Percentiles rank a stretch among this genome's conserved stretches.
Evolutionary conservation across 2,797 vertebrate species (phyloP).

Genomic region (Gila robusta): DNA sequence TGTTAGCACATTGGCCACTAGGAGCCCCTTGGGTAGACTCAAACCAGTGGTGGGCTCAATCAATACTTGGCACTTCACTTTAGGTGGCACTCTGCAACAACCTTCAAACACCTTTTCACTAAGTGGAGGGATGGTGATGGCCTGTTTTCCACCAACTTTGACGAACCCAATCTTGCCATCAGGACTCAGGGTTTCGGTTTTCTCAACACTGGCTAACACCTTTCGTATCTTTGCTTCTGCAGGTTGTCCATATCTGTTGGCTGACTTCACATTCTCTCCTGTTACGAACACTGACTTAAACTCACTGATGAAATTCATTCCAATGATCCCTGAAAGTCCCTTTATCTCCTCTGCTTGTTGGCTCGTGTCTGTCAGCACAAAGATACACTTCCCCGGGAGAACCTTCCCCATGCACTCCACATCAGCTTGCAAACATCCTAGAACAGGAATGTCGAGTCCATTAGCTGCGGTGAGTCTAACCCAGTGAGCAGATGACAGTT

Average conservation of each 20-base stretch:
- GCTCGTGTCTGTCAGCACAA: conserved; percentile 28
- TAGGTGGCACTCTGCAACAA: conserved; percentile 11
- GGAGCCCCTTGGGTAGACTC: background rate
- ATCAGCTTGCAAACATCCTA: conserved; percentile 42
- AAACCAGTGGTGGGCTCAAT: background rate
- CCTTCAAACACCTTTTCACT: conserved; percentile 33
- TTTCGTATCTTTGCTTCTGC: background rate
- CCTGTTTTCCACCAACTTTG: conserved; percentile 9
- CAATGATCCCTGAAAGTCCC: conserved; percentile 24
- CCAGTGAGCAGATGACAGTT: conserved; percentile 21
- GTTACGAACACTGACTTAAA: conserved; percentile 6
- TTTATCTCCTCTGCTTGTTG: background rate
- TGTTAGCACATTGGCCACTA: no score
- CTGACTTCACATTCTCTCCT: background rate
- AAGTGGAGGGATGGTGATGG: background rate
- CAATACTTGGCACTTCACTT: conserved; percentile 30
- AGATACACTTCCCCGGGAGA: conserved; percentile 27
- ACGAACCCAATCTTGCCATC: conserved; percentile 26
- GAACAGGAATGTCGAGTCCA: conserved; percentile 38
- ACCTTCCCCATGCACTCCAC: conserved; percentile 42
- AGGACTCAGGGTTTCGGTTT: background rate
- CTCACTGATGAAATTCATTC: conserved; percentile 36
- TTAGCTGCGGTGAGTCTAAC: conserved; percentile 35
- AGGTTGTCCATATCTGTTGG: background rate
- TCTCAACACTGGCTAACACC: background rate